Conservation (phyloP, 2,797 vertebrate species). For the Parambassis ranga region DNA sequence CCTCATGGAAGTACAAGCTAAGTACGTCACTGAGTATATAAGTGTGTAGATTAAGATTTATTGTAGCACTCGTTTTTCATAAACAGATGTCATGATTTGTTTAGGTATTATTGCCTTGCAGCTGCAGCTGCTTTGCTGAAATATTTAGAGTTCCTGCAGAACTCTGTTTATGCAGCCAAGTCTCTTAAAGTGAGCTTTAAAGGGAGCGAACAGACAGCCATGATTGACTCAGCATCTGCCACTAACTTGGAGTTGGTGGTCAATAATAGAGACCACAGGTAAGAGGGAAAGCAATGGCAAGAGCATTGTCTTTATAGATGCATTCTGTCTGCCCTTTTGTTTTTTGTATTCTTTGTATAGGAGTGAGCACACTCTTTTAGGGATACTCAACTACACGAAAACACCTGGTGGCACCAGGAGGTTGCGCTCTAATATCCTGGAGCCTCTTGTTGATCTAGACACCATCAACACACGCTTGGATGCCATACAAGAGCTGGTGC, state of each 20-base stretch:
- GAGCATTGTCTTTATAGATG: not conserved
- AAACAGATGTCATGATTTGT: constrained; percentile 18
- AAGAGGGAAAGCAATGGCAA: constrained; percentile 30
- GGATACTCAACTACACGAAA: constrained; percentile 94
- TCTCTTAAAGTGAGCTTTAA: constrained; percentile 94
- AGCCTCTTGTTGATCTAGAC: constrained; percentile 88
- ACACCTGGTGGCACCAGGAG: constrained; percentile 92
- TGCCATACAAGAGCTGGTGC: constrained; percentile 90
- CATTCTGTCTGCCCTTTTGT: constrained; percentile 14
- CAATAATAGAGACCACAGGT: constrained; percentile 94
- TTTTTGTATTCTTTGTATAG: constrained; percentile 67
- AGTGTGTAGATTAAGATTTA: not conserved
- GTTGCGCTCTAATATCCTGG: constrained; percentile 93
- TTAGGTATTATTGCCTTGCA: constrained; percentile 95
- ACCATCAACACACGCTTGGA: constrained; percentile 93
- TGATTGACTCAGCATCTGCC: constrained; percentile 94
- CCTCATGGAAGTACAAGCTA: constrained; percentile 93
- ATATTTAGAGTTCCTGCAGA: constrained; percentile 96
- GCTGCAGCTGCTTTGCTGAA: constrained; percentile 93
- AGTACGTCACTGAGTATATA: constrained; percentile 78
- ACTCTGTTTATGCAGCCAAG: constrained; percentile 90
- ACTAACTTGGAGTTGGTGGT: constrained; percentile 92
- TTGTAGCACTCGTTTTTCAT: not conserved
- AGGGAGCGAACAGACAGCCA: constrained; percentile 95
- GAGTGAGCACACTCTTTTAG: constrained; percentile 89